A percentile compares a stretch with the other conserved stretches of the same genome.
These are phyloP conservation scores for Dipodomys spectabilis DNA, from an alignment of 2,113 vertebrate species.

Conservation along the genomic window DNA sequence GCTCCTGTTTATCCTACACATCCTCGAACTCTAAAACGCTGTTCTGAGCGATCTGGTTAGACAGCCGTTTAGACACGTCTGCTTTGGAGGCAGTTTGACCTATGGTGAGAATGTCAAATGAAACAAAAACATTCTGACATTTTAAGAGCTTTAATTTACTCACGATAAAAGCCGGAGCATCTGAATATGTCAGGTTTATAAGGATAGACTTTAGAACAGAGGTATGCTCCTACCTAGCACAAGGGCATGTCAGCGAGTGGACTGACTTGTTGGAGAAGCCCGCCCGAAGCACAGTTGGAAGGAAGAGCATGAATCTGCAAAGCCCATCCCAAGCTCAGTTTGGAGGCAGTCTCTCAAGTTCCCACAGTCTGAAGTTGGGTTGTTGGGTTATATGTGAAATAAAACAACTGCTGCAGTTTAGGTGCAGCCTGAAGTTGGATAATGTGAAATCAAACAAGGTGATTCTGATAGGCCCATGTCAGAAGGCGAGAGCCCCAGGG, in stretches of 20 bases:
- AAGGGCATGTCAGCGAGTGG: neutral
- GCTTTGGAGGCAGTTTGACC: constrained; percentile 72
- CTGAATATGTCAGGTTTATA: constrained; percentile 70
- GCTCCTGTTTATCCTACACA: neutral
- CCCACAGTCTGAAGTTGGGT: neutral
- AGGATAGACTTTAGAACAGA: constrained; percentile 49
- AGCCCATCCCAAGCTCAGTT: neutral
- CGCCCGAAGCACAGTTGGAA: neutral
- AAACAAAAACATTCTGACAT: constrained; percentile 80
- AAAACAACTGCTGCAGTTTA: neutral
- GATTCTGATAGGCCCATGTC: neutral
- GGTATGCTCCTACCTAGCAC: neutral
- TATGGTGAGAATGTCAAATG: constrained; percentile 78
- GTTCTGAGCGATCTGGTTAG: constrained; percentile 45
- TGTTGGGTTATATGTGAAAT: neutral
- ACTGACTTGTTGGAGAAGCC: constrained; percentile 8
- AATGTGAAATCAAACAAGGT: neutral
- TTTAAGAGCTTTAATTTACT: constrained; percentile 82
- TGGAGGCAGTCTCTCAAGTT: neutral
- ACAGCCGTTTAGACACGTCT: constrained; percentile 60
- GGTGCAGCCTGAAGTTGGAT: neutral
- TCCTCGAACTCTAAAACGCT: constrained; percentile 41
- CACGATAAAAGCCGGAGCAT: constrained; percentile 63
- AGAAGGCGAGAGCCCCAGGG: neutral
- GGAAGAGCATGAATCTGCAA: neutral